A percentile compares a stretch with the other conserved stretches of the same genome.
phyloP scores from a whole-genome alignment of 2,113 vertebrate genomes.

The Crotophaga sulcirostris region DNA sequence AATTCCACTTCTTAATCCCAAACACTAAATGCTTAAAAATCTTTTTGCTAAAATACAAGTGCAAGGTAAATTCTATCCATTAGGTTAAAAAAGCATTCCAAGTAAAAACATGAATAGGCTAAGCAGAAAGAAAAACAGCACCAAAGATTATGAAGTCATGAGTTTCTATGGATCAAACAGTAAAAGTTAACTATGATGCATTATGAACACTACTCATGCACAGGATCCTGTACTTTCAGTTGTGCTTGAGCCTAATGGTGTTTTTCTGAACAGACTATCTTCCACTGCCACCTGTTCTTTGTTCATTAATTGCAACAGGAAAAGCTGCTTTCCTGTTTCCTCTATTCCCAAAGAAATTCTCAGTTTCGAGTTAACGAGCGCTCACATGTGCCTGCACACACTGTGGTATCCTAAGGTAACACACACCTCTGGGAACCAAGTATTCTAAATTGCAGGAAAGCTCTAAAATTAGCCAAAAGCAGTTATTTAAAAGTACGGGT shows the following conservation, averaged over 20 bases:
- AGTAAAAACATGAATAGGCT: background rate
- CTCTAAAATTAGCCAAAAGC: background rate
- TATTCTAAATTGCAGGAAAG: background rate
- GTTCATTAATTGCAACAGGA: slow-evolving; percentile 15
- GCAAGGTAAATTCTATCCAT: background rate
- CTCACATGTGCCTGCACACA: background rate
- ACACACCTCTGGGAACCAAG: background rate
- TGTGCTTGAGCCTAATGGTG: background rate
- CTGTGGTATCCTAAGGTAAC: background rate
- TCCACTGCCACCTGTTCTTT: slow-evolving; percentile 10
- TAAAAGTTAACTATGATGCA: background rate
- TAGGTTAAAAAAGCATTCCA: background rate
- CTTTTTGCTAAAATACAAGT: background rate
- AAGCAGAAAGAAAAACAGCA: background rate
- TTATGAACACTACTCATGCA: background rate
- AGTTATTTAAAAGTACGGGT: background rate
- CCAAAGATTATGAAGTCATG: background rate
- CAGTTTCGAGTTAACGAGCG: background rate
- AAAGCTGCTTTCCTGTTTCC: background rate
- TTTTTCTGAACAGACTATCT: background rate
- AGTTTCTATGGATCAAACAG: background rate
- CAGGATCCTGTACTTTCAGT: background rate
- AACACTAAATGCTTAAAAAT: background rate
- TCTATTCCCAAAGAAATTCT: slow-evolving; percentile 11
- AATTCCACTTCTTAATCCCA: background rate